Conservation (phyloP, 2,888 invertebrate genomes). For the Chloromyia formosa region DNA sequence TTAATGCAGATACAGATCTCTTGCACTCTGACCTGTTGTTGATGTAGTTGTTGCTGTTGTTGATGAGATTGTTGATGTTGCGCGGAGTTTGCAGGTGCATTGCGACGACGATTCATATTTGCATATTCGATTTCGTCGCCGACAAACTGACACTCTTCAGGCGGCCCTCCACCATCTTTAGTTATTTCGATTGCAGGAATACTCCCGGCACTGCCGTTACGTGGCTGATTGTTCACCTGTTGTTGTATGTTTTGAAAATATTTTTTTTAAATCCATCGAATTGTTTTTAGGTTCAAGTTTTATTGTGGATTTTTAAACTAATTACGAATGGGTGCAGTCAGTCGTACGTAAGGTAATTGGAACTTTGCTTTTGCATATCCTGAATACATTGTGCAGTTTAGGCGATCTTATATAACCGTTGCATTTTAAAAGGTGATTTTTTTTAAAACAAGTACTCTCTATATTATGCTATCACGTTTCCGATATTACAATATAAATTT, state of each 20-base stretch:
- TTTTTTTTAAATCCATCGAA: background rate
- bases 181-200: conserved; percentile 61
- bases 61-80: conserved; percentile 55
- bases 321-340: conserved; percentile 23
- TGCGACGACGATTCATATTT: conserved; percentile 64
- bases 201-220: conserved; percentile 53
- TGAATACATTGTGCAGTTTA: conserved; percentile 10
- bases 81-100: conserved; percentile 56
- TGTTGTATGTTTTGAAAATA: conserved; percentile 36
- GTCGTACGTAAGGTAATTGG: background rate
- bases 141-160: conserved; percentile 64
- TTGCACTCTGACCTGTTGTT: conserved; percentile 51
- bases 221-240: conserved; percentile 50
- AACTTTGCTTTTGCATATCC: background rate
- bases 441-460: too few species aligned
- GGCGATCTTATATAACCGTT: background rate
- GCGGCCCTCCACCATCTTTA: conserved; percentile 57
- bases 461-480: background rate
- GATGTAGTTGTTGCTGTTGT: conserved; percentile 54
- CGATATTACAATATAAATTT: background rate
- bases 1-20: conserved; percentile 42
- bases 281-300: background rate
- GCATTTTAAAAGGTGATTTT: background rate
- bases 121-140: conserved; percentile 51
- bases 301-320: background rate